Evolutionary conservation across 2,797 vertebrate genomes (phyloP).

Genomic region (Spea hammondii): DNA sequence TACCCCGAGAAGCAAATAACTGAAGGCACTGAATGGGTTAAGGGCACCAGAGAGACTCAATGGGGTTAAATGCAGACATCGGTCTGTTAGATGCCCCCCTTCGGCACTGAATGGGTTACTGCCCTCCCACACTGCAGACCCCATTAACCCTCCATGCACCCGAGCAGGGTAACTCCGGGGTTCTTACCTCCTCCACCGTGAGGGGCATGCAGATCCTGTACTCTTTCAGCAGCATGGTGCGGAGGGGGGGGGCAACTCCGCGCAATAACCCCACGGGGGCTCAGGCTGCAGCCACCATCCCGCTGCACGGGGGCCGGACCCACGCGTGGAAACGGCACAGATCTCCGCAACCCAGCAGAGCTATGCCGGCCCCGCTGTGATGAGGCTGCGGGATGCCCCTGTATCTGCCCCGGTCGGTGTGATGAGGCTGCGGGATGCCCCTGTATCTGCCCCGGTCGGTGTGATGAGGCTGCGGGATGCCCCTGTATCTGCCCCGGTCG

Average conservation of each 20-base stretch:
- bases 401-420: too few relatives aligned
- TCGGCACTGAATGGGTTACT: neutral
- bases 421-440: neutral
- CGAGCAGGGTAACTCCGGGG: neutral
- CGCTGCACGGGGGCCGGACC: neutral
- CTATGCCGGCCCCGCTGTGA: neutral
- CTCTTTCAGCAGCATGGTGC: constrained; percentile 95
- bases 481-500: too few relatives aligned
- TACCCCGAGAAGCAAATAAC: too few relatives aligned
- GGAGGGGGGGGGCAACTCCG: constrained; percentile 20
- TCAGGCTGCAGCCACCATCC: neutral
- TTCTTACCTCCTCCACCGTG: constrained; percentile 92
- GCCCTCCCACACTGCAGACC: neutral
- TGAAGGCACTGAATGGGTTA: constrained; percentile 1
- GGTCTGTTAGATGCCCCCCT: neutral
- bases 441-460: neutral
- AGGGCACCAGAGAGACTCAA: neutral
- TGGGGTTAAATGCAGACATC: too few relatives aligned
- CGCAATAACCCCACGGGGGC: neutral
- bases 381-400: too few relatives aligned
- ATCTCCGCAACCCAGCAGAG: neutral
- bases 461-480: too few relatives aligned
- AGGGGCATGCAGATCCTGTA: constrained; percentile 98
- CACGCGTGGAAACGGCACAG: neutral
- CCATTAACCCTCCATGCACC: neutral